phyloP scores from a whole-genome alignment of 2,888 invertebrate genomes.

The Brachylomia viminalis region DNA sequence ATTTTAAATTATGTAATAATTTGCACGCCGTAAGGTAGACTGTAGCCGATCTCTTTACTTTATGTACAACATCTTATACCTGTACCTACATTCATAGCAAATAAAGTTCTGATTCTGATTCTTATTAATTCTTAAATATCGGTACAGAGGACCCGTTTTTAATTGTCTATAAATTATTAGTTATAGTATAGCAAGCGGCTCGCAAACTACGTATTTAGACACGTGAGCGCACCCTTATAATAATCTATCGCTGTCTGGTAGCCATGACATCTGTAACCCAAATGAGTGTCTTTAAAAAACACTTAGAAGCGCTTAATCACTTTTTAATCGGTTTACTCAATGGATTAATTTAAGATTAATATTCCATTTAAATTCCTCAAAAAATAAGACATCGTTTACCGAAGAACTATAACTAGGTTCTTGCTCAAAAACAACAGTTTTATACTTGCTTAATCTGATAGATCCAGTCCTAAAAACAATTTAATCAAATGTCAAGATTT shows the following conservation, averaged over 20 bases:
- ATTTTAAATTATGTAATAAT: too few species aligned
- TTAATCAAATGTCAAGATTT: too few species aligned
- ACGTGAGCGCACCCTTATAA: background rate
- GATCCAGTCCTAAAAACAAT: too few species aligned
- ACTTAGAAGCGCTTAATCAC: background rate
- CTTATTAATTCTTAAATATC: too few species aligned
- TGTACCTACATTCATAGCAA: too few species aligned
- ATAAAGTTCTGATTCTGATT: too few species aligned
- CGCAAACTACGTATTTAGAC: background rate
- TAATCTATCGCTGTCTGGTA: background rate
- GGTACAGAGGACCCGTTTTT: too few species aligned
- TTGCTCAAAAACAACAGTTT: background rate
- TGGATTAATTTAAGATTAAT: constrained; percentile 8
- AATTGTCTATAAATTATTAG: too few species aligned
- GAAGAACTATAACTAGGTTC: background rate
- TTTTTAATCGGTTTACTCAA: constrained; percentile 16
- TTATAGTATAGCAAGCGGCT: background rate
- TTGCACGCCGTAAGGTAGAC: too few species aligned
- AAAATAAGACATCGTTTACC: background rate
- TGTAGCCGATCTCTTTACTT: too few species aligned
- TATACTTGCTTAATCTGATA: too few species aligned
- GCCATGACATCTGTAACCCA: background rate
- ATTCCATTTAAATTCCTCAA: background rate
- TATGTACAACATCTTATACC: too few species aligned
- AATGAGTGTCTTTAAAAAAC: background rate